Percentiles rank a stretch among this genome's conserved stretches.
These are phyloP conservation scores for Spea bombifrons DNA, from an alignment of 2,113 vertebrate genomes.

Conservation along the genomic window DNA sequence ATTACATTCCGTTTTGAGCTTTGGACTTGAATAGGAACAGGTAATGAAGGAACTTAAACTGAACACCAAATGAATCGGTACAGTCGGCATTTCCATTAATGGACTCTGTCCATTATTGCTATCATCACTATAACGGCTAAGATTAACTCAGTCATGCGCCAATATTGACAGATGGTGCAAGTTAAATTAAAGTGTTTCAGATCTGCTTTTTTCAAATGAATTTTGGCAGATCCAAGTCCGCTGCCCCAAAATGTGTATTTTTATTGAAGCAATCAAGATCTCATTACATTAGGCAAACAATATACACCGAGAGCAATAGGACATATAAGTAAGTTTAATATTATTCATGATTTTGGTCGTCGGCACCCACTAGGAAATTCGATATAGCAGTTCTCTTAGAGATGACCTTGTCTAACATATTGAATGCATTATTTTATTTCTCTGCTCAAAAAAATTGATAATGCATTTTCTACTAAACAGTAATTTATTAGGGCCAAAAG, in stretches of 20 bases:
- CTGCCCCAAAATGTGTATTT: constrained; percentile 59
- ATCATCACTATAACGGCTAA: constrained; percentile 52
- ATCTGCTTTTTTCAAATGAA: constrained; percentile 49
- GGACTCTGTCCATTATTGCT: constrained; percentile 53
- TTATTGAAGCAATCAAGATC: constrained; percentile 57
- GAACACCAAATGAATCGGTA: constrained; percentile 45
- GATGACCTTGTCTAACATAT: constrained; percentile 57
- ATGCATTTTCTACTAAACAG: no score
- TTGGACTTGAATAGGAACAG: constrained; percentile 55
- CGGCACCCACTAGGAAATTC: constrained; percentile 55
- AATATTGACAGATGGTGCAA: constrained; percentile 55
- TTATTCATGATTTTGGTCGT: constrained; percentile 69
- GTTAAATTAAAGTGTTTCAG: constrained; percentile 50
- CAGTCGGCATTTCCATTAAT: constrained; percentile 47
- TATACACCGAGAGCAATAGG: constrained; percentile 57
- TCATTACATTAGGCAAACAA: constrained; percentile 68
- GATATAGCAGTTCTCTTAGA: constrained; percentile 57
- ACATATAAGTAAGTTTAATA: constrained; percentile 66
- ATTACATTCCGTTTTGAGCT: constrained; percentile 54
- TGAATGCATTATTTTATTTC: constrained; percentile 25
- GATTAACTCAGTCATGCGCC: constrained; percentile 53
- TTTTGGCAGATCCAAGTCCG: constrained; percentile 50
- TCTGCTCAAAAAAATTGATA: no score
- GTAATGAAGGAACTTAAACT: constrained; percentile 26
- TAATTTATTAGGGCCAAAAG: no score